These are phyloP conservation scores for Kryphioiulus occultus DNA, from an alignment of 2,888 invertebrate species.

Conservation along the genomic window DNA sequence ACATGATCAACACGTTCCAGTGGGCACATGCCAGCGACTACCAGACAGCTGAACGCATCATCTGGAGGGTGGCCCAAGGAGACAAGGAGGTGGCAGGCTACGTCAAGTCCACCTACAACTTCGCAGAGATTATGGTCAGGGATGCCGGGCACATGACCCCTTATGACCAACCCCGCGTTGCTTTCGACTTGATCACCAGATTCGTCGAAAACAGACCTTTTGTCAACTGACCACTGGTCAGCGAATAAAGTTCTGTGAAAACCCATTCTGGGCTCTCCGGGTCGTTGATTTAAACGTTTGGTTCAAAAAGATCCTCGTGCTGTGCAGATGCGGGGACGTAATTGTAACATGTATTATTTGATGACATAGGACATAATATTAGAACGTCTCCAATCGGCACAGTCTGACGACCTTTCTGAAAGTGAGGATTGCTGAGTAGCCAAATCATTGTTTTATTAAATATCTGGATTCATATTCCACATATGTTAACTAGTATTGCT, in stretches of 20 bases:
- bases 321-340: too few species aligned
- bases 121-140: slow-evolving; percentile 77
- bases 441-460: too few species aligned
- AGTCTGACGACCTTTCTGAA: too few species aligned
- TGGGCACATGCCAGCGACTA: slow-evolving; percentile 49
- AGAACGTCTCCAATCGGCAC: too few species aligned
- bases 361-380: too few species aligned
- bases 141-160: slow-evolving; percentile 86
- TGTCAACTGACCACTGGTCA: not conserved
- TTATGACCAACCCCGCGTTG: slow-evolving; percentile 79
- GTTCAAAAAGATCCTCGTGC: too few species aligned
- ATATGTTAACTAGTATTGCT: too few species aligned
- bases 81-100: slow-evolving; percentile 75
- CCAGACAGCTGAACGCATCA: slow-evolving; percentile 42
- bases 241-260: not conserved
- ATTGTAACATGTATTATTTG: too few species aligned
- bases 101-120: slow-evolving; percentile 73
- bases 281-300: too few species aligned
- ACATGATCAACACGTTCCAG: slow-evolving; percentile 58
- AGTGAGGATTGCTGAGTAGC: too few species aligned
- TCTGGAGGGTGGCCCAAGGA: slow-evolving; percentile 54
- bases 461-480: too few species aligned
- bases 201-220: slow-evolving; percentile 72
- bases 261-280: too few species aligned
- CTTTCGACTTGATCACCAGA: slow-evolving; percentile 74